Evolutionary conservation across 2,888 invertebrate genomes (phyloP).

Genomic region (Hypomecis punctinalis): DNA sequence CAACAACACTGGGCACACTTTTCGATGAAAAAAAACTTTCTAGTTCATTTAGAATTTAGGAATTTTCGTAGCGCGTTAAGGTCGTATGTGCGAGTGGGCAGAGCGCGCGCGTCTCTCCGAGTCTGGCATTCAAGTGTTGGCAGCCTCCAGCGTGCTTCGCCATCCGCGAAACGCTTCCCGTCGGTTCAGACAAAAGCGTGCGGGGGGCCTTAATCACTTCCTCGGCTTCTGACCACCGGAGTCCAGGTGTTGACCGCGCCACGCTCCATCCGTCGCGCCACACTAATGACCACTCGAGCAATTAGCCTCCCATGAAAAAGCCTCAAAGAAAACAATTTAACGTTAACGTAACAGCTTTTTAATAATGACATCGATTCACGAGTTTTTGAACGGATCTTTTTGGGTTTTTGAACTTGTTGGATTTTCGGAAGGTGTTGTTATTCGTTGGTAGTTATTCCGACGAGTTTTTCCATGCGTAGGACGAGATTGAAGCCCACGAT

Average conservation of each 20-base stretch:
- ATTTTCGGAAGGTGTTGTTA: not conserved
- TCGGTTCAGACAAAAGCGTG: conserved; percentile 43
- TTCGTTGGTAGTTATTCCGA: conserved; percentile 44
- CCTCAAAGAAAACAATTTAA: conserved; percentile 37
- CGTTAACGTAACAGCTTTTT: conserved; percentile 30
- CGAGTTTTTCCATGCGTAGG: conserved; percentile 60
- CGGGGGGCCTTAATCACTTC: conserved; percentile 63
- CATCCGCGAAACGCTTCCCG: conserved; percentile 63
- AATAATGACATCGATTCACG: conserved; percentile 30
- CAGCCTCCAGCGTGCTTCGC: conserved; percentile 68
- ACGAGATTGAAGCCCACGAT: conserved; percentile 68
- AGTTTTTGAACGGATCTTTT: conserved; percentile 9
- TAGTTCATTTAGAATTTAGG: conserved; percentile 3
- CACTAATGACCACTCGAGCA: conserved; percentile 55
- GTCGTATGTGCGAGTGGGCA: conserved; percentile 29
- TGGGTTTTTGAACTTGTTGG: not conserved
- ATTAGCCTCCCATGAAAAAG: conserved; percentile 50
- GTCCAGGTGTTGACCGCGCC: conserved; percentile 62
- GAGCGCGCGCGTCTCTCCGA: conserved; percentile 51
- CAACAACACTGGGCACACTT: conserved; percentile 46
- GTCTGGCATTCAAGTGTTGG: conserved; percentile 64
- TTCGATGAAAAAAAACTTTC: conserved; percentile 8
- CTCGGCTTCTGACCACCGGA: conserved; percentile 51
- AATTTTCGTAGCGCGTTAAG: conserved; percentile 15
- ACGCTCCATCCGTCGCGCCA: conserved; percentile 58